Conservation (phyloP, 2,888 invertebrate genomes). For the Anthophora plumipes region DNA sequence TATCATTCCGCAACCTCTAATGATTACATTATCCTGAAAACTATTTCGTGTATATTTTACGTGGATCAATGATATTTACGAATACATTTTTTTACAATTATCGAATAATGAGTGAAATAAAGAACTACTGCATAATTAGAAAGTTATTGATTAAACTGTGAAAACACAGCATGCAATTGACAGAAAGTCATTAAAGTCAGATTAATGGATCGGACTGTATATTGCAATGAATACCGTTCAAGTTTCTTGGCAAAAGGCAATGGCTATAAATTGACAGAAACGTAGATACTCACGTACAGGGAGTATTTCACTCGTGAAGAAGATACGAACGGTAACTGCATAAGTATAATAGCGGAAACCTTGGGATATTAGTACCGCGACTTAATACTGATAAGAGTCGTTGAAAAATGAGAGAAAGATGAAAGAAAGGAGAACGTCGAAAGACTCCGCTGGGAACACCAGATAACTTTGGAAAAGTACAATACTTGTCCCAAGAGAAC, state of each 20-base stretch:
- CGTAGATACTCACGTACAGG: conserved; percentile 8
- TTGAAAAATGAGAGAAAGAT: conserved; percentile 59
- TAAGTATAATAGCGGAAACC: conserved; percentile 39
- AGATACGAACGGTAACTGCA: conserved; percentile 48
- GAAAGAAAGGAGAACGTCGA: conserved; percentile 57
- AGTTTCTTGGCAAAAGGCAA: conserved; percentile 5
- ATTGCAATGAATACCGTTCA: not conserved
- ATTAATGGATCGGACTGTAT: not conserved
- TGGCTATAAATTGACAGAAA: not conserved
- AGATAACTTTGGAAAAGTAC: conserved; percentile 67
- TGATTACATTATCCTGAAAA: not conserved
- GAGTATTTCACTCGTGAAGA: conserved; percentile 19
- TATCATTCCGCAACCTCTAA: conserved; percentile 1
- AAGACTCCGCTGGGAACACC: conserved; percentile 51
- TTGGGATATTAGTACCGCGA: conserved; percentile 52
- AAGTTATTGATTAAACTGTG: not conserved
- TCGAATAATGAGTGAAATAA: not conserved
- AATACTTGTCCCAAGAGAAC: conserved; percentile 58
- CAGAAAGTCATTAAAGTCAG: not conserved
- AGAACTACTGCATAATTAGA: not conserved
- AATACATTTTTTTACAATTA: not conserved
- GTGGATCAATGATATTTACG: not conserved
- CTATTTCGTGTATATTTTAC: not conserved
- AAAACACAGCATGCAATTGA: not conserved
- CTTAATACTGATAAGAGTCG: conserved; percentile 56